Conservation (phyloP, 2,797 vertebrate genomes). For the Tragopan temminckii region DNA sequence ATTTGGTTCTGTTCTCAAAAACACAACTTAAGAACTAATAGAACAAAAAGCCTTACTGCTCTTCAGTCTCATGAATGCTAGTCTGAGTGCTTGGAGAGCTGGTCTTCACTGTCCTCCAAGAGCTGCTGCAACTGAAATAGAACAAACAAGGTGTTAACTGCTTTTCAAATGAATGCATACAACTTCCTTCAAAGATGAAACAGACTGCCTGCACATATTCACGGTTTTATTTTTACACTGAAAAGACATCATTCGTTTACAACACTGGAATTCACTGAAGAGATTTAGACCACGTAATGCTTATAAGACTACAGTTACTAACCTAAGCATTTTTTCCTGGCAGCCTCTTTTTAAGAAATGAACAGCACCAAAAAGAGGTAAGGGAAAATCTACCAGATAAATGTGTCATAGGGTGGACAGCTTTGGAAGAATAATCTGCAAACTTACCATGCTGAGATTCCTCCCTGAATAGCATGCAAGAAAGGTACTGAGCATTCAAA, state of each 20-base stretch:
- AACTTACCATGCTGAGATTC: not conserved
- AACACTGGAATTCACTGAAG: not conserved
- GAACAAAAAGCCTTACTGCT: conserved; percentile 82
- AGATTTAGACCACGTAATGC: not conserved
- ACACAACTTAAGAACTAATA: not conserved
- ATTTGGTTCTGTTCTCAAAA: not conserved
- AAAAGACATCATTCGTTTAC: not conserved
- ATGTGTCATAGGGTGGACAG: no score
- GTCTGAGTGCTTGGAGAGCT: conserved; percentile 86
- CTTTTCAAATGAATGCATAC: not conserved
- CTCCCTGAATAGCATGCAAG: not conserved
- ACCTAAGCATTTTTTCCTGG: not conserved
- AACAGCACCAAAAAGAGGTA: not conserved
- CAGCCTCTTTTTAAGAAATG: not conserved
- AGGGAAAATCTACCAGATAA: not conserved
- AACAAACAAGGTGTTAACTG: not conserved
- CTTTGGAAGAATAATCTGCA: not conserved
- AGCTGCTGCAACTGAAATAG: conserved; percentile 90
- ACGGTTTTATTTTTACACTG: not conserved
- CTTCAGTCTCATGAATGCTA: conserved; percentile 80
- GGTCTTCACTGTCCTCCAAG: conserved; percentile 93
- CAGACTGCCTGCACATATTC: not conserved
- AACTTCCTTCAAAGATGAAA: not conserved
- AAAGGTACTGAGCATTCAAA: not conserved
- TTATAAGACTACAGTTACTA: not conserved